Evolutionary conservation across 2,888 invertebrate genomes (phyloP).

Genomic region (Antheraea yamamai): DNA sequence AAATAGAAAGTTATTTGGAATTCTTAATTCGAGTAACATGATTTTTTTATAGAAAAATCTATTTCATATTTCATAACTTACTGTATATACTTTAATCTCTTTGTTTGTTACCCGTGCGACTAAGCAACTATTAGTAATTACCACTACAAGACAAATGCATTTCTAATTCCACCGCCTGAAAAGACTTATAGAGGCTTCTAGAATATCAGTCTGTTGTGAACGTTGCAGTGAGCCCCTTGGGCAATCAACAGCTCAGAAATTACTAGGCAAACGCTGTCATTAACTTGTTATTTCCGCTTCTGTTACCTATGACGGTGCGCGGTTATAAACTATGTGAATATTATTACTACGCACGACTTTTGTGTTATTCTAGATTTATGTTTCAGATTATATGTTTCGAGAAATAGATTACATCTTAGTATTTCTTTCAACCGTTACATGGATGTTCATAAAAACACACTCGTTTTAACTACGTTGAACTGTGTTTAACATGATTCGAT

Average conservation of each 20-base stretch:
- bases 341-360: neutral
- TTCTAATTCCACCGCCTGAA: neutral
- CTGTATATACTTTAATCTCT: neutral
- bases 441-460: neutral
- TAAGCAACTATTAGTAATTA: neutral
- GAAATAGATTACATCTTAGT: neutral
- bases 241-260: conserved; percentile 2
- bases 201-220: neutral
- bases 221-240: neutral
- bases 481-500: neutral
- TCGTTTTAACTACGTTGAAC: neutral
- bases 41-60: too few relatives aligned
- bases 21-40: too few relatives aligned
- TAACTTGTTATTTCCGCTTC: conserved; percentile 1
- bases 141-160: neutral
- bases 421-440: neutral
- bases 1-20: too few relatives aligned
- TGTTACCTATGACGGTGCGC: neutral
- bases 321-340: neutral
- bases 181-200: neutral
- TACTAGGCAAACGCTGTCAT: neutral
- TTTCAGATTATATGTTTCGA: neutral
- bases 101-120: neutral
- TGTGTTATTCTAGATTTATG: conserved; percentile 2
- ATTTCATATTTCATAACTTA: neutral